Conservation (phyloP, 2,888 invertebrate species). For the Netelia fuscicornis region DNA sequence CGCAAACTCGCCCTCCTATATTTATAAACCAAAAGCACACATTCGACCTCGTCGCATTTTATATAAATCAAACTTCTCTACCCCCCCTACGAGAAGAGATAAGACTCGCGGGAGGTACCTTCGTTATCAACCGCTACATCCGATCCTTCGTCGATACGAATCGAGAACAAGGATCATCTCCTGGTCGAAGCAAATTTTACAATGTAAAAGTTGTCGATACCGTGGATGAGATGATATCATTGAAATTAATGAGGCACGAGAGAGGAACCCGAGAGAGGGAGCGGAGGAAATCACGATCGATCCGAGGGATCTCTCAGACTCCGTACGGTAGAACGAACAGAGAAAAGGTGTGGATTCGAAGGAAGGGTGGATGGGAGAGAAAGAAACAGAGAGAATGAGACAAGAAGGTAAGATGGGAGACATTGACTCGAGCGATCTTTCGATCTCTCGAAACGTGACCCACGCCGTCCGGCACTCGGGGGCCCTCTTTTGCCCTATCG, state of each 20-base stretch:
- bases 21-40: slow-evolving; percentile 15
- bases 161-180: slow-evolving; percentile 19
- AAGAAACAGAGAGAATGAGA: slow-evolving; percentile 8
- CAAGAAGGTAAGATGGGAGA: slow-evolving; percentile 13
- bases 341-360: slow-evolving; percentile 54
- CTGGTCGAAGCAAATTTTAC: slow-evolving; percentile 58
- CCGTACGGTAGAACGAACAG: slow-evolving; percentile 43
- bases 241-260: slow-evolving; percentile 67
- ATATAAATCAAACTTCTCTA: slow-evolving; percentile 24
- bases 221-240: slow-evolving; percentile 55
- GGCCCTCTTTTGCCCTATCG: slow-evolving; percentile 41
- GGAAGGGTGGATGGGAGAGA: slow-evolving; percentile 38
- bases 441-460: slow-evolving; percentile 67
- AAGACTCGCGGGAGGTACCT: slow-evolving; percentile 12
- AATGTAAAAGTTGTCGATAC: slow-evolving; percentile 62
- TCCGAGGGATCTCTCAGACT: slow-evolving; percentile 18
- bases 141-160: slow-evolving; percentile 17
- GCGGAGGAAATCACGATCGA: slow-evolving; percentile 55
- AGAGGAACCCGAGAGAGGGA: slow-evolving; percentile 18
- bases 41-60: slow-evolving; percentile 30
- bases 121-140: slow-evolving; percentile 29
- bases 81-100: slow-evolving; percentile 35
- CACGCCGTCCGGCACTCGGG: slow-evolving; percentile 48
- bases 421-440: slow-evolving; percentile 61
- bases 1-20: not conserved